These are phyloP conservation scores for Urocynchramus pylzowi DNA, from an alignment of 2,113 vertebrate genomes.

Conservation along the genomic window DNA sequence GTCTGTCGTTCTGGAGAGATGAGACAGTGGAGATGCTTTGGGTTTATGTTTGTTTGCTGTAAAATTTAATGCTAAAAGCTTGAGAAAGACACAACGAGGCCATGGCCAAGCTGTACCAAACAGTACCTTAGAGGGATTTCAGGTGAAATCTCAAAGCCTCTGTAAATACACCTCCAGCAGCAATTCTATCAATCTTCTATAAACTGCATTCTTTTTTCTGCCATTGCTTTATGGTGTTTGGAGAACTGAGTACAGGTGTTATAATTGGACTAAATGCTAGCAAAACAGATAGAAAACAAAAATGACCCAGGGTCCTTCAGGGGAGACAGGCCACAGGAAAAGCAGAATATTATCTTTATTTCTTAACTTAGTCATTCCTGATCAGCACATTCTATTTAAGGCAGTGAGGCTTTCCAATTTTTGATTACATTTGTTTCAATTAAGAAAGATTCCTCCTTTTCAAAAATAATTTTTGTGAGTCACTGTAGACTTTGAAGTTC, in stretches of 20 bases:
- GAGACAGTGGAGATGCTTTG: neutral
- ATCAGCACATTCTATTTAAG: neutral
- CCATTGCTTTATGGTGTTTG: neutral
- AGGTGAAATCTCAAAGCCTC: neutral
- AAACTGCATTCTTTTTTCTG: neutral
- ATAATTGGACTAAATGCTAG: neutral
- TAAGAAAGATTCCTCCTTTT: neutral
- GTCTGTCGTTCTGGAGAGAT: neutral
- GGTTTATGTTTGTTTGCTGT: neutral
- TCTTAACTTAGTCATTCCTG: neutral
- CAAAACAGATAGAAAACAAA: neutral
- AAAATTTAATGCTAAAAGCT: neutral
- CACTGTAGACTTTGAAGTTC: neutral
- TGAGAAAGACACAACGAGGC: neutral
- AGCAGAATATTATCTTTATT: neutral
- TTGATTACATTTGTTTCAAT: neutral
- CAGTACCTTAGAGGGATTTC: neutral
- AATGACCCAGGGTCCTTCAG: neutral
- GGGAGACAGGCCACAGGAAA: neutral
- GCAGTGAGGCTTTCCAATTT: neutral
- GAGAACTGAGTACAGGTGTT: neutral
- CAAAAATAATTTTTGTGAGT: neutral
- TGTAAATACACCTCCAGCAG: neutral
- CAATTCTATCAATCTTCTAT: neutral
- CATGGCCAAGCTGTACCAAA: neutral